Evolutionary conservation across 2,797 vertebrate genomes (phyloP), one percentile per base, ranked within the genome.

Genomic region (Argentina silus): DNA sequence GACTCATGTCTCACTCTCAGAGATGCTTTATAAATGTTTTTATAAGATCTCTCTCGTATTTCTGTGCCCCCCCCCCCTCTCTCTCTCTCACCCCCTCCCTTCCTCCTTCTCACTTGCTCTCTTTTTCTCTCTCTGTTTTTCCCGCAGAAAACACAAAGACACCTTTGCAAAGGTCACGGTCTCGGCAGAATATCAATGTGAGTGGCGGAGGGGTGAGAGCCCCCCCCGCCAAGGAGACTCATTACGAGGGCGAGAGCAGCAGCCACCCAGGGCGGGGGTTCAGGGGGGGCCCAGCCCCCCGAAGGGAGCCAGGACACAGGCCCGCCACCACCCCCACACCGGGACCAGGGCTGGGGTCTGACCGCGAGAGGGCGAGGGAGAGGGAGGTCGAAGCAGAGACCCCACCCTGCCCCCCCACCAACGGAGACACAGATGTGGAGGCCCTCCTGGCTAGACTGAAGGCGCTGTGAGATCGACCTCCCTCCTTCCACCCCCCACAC

Each of bases 361-460:
- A 86, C 47, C 83, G 84, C 47, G 90, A 90, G 73, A 79, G 75
- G 47, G 67, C 66, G 76, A 56, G 81, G 83, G 59, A 83, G 62
- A 47, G 69, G 27, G 81, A 78, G 78, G 79, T 71, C 14, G 81
- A 86, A 86, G 82, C 45, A 5, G 90, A 93, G 80, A 56, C 65
- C 59, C 77, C 78, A 0, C 79, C 77, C 55, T 87, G 89, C 73
- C 74, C 88, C 81, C 85, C 92, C 77, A 78, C 93, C 78, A 96
- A 93, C 62, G 92, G 87, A 51, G 96, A 97, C 82, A 91, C 95
- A 2, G 96, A 98, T 88, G 96, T 99, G 6, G 97, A 99, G 89
- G 95, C 96, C 83, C 95, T 99, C 9, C 92, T 99, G 80, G 96
- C 97, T 78, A 95, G 94, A 87, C 94, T 99, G 75, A 92, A 96